These are phyloP conservation scores for Saguinus midas DNA, from an alignment of 2,113 vertebrate genomes.

Conservation along the genomic window DNA sequence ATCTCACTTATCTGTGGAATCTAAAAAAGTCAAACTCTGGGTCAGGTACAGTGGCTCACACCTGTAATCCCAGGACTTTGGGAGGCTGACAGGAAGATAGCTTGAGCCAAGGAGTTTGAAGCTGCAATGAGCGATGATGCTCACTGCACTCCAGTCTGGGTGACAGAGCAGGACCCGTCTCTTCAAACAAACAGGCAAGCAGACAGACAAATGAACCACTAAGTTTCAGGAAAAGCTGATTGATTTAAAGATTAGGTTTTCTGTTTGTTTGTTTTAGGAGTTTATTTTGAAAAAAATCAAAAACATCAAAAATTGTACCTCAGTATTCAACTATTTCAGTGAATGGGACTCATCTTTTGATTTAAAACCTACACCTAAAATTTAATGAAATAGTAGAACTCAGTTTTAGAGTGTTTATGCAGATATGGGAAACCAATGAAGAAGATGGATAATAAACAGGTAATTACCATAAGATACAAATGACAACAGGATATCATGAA, in stretches of 20 bases:
- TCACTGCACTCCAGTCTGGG: neutral
- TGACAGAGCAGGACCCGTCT: neutral
- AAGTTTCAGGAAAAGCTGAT: no score
- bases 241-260: no score
- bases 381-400: neutral
- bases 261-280: neutral
- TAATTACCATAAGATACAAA: neutral
- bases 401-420: neutral
- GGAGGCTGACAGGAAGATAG: neutral
- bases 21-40: neutral
- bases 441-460: neutral
- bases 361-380: neutral
- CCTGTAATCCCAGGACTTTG: neutral
- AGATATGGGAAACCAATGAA: neutral
- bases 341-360: neutral
- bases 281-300: conserved; percentile 47
- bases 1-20: neutral
- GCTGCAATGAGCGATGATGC: neutral
- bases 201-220: no score
- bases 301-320: neutral
- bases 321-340: neutral
- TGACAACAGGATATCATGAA: neutral
- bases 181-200: no score
- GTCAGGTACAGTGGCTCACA: no score
- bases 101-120: neutral